These are phyloP conservation scores for Rostratula benghalensis DNA, from an alignment of 2,113 vertebrate species.

Conservation along the genomic window DNA sequence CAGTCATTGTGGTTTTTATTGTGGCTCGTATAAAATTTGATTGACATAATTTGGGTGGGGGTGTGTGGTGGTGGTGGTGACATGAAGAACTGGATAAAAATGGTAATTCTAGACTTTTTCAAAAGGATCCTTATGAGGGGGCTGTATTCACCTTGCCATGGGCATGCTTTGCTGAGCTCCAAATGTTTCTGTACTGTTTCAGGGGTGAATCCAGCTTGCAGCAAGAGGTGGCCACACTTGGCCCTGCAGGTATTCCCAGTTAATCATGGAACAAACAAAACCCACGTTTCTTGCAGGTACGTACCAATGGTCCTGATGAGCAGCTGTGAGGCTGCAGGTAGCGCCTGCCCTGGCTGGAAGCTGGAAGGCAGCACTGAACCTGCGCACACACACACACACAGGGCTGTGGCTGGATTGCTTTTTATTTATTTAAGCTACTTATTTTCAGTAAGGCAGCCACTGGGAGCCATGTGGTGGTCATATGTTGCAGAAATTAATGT, in stretches of 20 bases:
- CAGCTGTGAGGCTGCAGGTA: not conserved
- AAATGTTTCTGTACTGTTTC: not conserved
- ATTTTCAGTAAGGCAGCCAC: not conserved
- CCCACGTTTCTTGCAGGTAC: rapidly evolving
- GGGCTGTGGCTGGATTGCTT: not conserved
- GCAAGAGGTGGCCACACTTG: not conserved
- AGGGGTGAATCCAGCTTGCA: not conserved
- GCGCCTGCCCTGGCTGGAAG: not conserved
- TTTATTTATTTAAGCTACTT: not conserved
- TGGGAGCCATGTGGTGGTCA: rapidly evolving
- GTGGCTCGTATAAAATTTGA: not conserved
- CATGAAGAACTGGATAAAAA: not conserved
- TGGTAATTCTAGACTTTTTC: not conserved
- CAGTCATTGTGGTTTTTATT: not conserved
- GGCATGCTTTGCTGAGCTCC: not conserved
- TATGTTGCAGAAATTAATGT: not conserved
- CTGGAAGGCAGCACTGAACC: not conserved
- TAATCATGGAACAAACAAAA: not conserved
- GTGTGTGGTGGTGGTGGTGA: too few species aligned
- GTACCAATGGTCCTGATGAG: not conserved
- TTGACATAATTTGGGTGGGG: not conserved
- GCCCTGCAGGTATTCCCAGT: not conserved
- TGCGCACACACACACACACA: not conserved
- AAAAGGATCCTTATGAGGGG: not conserved
- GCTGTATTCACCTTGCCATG: rapidly evolving